Conservation (phyloP, 2,797 vertebrate species). For the Enteromius anoplus region DNA sequence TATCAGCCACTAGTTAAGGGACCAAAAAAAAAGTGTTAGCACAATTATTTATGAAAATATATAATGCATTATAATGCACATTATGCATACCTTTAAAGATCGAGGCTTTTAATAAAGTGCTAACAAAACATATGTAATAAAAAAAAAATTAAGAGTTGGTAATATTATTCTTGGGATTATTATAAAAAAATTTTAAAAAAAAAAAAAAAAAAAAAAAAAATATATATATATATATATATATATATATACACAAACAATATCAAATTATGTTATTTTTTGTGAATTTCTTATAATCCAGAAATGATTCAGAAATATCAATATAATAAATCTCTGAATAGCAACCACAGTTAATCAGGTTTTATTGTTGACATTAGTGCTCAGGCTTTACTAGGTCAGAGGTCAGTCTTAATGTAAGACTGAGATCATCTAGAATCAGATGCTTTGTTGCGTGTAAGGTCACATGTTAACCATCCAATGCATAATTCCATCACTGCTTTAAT, state of each 20-base stretch:
- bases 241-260: neutral
- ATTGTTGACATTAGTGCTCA: slow-evolving; percentile 38
- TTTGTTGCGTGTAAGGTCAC: slow-evolving; percentile 41
- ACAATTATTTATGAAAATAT: neutral
- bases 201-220: too few species aligned
- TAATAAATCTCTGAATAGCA: slow-evolving; percentile 46
- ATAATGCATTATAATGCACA: neutral
- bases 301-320: slow-evolving; percentile 28
- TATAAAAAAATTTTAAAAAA: too few species aligned
- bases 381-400: slow-evolving; percentile 50
- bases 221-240: too few species aligned
- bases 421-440: slow-evolving; percentile 32
- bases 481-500: slow-evolving; percentile 49
- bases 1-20: too few species aligned
- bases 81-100: neutral
- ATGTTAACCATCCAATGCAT: slow-evolving; percentile 50
- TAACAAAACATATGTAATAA: too few species aligned
- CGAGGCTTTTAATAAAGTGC: neutral
- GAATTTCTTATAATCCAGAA: neutral
- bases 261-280: neutral
- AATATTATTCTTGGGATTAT: too few species aligned
- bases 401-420: slow-evolving; percentile 27
- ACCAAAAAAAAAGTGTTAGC: too few species aligned
- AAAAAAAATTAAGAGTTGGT: too few species aligned
- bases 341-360: slow-evolving; percentile 30